Base-by-base conservation (phyloP, 92 coral and sea anemone species). In the Parazoanthus darwini region DNA sequence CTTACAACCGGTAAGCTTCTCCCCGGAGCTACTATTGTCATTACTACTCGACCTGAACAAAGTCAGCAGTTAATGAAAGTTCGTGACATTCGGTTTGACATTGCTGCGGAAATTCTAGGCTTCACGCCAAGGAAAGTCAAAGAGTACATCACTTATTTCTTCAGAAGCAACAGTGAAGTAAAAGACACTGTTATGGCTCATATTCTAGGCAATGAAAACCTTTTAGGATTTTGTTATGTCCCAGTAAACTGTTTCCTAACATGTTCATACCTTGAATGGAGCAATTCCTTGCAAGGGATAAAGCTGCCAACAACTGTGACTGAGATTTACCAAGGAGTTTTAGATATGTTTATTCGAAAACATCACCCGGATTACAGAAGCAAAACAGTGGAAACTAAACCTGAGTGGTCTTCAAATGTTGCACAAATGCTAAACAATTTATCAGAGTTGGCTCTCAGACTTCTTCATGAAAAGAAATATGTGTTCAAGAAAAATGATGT, bases 321-420 rank as follows among this genome's bases (percentile, higher is more conserved):
- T 51, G 85, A 80, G 58, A 80, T 80, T 80, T 80, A 80, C 48
- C 85, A 29, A 36, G 85, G 85, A 23, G 72, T 80, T 80, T 80
- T 80, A 29, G 72, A 80, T 15, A 80, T 54, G 85, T 80, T 80
- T 58, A 36, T 80, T 54, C 10, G 58, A 58, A 80, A 15, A 80
- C 85, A 80, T 80, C 85, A 80, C 26, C 85, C 85, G 46, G 73
- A 54, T 15, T 80, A 58, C 14, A 56, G 72, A 58, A 36, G 63
- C 13, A 16, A 16, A 56, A 77, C 56, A 5, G 3, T 23, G 13
- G 25, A 36, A 54, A 35, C 67, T 16, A 54, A 80, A 22, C 85
- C 85, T 18, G 26, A 58, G 2, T 36, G 26, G 43, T 33, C 71
- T 80, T 48, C 43, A n/a, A 18, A 58, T 80, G 85, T 80, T 37